phyloP scores from a whole-genome alignment of 2,797 vertebrate species.

The Amphiprion clarkii region DNA sequence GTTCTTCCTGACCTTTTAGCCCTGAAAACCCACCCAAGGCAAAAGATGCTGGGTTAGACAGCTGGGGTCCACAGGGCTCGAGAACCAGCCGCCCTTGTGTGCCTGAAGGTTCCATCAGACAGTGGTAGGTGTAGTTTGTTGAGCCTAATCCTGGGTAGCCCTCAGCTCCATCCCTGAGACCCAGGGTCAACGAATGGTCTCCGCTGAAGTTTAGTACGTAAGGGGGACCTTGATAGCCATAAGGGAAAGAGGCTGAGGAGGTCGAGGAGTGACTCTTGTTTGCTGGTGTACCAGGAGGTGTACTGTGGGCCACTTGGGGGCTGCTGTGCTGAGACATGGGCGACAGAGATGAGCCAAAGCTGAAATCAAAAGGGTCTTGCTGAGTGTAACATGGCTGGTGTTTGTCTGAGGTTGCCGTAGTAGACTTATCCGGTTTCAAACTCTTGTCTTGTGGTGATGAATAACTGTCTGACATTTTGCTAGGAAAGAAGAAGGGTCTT shows the following conservation, averaged over 20 bases:
- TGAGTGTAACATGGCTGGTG: conserved; percentile 80
- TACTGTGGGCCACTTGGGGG: conserved; percentile 76
- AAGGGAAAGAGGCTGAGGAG: conserved; percentile 75
- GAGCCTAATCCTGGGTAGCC: conserved; percentile 80
- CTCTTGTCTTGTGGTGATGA: conserved; percentile 68
- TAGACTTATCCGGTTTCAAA: conserved; percentile 72
- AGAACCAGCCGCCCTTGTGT: conserved; percentile 88
- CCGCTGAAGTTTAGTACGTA: conserved; percentile 88
- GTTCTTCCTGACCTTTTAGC: conserved; percentile 77
- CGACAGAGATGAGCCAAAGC: conserved; percentile 77
- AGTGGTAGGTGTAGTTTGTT: conserved; percentile 88
- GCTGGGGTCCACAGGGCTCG: conserved; percentile 84
- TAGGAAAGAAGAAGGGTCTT: conserved; percentile 75
- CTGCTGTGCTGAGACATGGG: conserved; percentile 80
- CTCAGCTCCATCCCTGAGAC: conserved; percentile 83
- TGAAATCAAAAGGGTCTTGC: conserved; percentile 83
- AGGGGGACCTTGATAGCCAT: conserved; percentile 81
- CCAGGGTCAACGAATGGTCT: conserved; percentile 87
- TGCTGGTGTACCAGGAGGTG: conserved; percentile 72
- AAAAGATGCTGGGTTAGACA: conserved; percentile 74
- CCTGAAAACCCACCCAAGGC: conserved; percentile 79
- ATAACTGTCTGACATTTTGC: conserved; percentile 73
- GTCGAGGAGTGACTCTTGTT: conserved; percentile 75
- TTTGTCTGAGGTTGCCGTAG: conserved; percentile 65
- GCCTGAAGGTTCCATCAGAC: conserved; percentile 89